phyloP scores from a whole-genome alignment of 2,113 vertebrate genomes.

The Glaucidium brasilianum region DNA sequence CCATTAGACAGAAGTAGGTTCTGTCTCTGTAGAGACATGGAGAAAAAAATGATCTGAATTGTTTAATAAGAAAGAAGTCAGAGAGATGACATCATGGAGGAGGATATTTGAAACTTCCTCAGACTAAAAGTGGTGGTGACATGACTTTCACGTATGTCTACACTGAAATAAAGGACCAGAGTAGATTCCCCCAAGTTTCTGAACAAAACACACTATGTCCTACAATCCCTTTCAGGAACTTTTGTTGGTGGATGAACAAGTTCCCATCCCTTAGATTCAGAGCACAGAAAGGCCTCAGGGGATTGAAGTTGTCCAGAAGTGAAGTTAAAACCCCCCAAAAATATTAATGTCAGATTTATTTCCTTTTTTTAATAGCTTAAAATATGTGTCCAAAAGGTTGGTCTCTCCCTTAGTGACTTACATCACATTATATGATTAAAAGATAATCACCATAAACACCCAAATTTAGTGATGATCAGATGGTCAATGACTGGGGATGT shows the following conservation, averaged over 20 bases:
- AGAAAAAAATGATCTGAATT: not conserved
- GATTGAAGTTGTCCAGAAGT: not conserved
- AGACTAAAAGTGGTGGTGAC: not conserved
- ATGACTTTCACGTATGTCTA: not conserved
- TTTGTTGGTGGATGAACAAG: not conserved
- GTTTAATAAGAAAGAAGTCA: not conserved
- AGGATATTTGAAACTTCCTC: not conserved
- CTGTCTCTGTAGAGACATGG: not conserved
- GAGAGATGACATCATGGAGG: not conserved
- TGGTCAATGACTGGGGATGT: not conserved
- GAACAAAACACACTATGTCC: not conserved
- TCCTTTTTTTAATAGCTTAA: not conserved
- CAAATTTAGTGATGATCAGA: not conserved
- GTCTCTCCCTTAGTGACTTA: not conserved
- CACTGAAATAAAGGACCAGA: not conserved
- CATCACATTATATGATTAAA: fast-evolving
- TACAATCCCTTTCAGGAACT: fast-evolving
- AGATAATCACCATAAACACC: not conserved
- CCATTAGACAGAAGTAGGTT: not conserved
- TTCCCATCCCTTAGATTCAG: not conserved
- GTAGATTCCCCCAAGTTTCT: not conserved
- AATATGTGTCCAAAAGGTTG: not conserved
- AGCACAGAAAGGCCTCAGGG: not conserved
- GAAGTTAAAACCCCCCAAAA: not conserved
- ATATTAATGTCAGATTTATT: fast-evolving